These are phyloP conservation scores for Rhodophaea formosa DNA, from an alignment of 2,888 invertebrate species.

Conservation along the genomic window DNA sequence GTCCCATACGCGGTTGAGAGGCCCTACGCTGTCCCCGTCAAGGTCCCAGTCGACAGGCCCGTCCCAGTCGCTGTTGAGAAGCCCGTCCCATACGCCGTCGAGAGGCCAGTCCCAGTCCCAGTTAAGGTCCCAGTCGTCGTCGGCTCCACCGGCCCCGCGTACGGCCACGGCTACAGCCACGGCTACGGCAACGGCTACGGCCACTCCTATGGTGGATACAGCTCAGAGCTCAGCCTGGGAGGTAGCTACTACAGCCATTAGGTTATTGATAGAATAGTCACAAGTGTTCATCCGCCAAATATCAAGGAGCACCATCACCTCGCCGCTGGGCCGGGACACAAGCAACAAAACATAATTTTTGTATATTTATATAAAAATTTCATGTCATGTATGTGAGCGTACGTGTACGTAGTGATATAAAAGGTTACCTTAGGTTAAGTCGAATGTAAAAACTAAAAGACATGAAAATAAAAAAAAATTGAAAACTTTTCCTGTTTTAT, in stretches of 20 bases:
- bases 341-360: conserved; percentile 63
- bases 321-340: conserved; percentile 73
- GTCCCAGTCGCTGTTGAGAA: conserved; percentile 81
- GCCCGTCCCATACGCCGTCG: conserved; percentile 71
- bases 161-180: conserved; percentile 41
- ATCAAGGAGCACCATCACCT: conserved; percentile 57
- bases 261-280: conserved; percentile 51
- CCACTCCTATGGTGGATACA: conserved; percentile 40
- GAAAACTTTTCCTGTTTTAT: conserved; percentile 44
- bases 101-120: conserved; percentile 81
- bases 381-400: conserved; percentile 70
- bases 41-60: conserved; percentile 84
- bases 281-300: conserved; percentile 48
- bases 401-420: conserved; percentile 75
- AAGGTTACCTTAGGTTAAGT: conserved; percentile 76
- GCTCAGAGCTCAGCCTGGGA: conserved; percentile 40
- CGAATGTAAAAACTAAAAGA: conserved; percentile 65
- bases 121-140: conserved; percentile 75
- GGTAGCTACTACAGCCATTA: conserved; percentile 67
- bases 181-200: conserved; percentile 27
- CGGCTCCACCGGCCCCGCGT: conserved; percentile 25
- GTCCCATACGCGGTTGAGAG: conserved; percentile 83
- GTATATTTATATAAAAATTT: conserved; percentile 67
- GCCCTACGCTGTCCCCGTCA: conserved; percentile 83
- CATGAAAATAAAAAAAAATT: conserved; percentile 56